Conservation (phyloP, 2,888 invertebrate species). For the Saturnia japonica region DNA sequence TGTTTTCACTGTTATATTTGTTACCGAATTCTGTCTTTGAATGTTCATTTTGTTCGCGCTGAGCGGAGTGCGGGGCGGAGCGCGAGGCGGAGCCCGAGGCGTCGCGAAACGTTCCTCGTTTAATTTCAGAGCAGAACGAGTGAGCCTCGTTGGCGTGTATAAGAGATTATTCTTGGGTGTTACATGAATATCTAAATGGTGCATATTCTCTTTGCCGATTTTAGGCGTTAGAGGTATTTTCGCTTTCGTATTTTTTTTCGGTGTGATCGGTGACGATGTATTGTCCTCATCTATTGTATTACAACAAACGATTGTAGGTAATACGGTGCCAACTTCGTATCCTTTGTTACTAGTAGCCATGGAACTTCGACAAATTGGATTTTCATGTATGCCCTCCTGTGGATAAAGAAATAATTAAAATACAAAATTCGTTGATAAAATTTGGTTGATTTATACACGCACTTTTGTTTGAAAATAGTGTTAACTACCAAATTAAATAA, state of each 20-base stretch:
- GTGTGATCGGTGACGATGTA: constrained; percentile 40
- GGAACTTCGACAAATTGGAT: constrained; percentile 80
- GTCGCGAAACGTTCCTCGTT: constrained; percentile 69
- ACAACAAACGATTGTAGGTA: constrained; percentile 45
- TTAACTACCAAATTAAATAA: not conserved
- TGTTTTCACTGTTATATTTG: constrained; percentile 50
- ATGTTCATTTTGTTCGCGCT: constrained; percentile 62
- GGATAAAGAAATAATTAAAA: constrained; percentile 36
- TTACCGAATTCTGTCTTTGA: constrained; percentile 57
- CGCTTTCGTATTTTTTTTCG: constrained; percentile 57
- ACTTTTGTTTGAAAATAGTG: not conserved
- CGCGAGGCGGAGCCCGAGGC: constrained; percentile 55
- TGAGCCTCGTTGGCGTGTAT: constrained; percentile 64
- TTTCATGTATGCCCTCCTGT: constrained; percentile 76
- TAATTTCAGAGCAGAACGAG: constrained; percentile 65
- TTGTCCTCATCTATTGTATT: constrained; percentile 41
- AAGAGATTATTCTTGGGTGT: constrained; percentile 62
- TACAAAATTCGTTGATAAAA: not conserved
- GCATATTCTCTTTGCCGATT: constrained; percentile 67
- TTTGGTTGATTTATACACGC: not conserved
- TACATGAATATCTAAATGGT: constrained; percentile 42
- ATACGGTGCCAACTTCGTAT: constrained; percentile 31
- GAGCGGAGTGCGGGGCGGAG: constrained; percentile 69
- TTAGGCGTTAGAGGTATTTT: constrained; percentile 62
- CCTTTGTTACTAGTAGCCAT: constrained; percentile 54